Percentiles rank a stretch among this genome's conserved stretches.
phyloP scores from a whole-genome alignment of 1,140 invertebrate genomes.

The Centruroides vittatus region DNA sequence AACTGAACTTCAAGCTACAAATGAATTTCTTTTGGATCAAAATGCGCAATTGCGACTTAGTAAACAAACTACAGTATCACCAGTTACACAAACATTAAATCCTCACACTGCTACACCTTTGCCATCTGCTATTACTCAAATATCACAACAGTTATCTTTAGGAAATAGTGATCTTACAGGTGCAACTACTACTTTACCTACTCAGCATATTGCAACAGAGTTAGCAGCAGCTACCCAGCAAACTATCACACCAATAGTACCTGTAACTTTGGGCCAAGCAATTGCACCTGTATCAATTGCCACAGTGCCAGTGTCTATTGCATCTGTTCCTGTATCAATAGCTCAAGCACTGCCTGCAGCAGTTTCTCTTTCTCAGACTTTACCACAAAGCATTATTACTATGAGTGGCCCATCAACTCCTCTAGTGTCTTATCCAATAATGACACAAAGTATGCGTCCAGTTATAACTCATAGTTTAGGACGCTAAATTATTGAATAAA shows the following conservation, averaged over 20 bases:
- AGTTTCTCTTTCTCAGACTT: conserved; percentile 15
- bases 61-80: not conserved
- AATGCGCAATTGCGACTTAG: conserved; percentile 48
- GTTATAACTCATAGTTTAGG: conserved; percentile 20
- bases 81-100: not conserved
- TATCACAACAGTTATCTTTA: too few species aligned
- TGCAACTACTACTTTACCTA: too few species aligned
- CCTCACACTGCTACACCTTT: not conserved
- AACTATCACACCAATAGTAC: conserved; percentile 22
- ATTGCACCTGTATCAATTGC: conserved; percentile 28
- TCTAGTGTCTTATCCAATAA: conserved; percentile 53
- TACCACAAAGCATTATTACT: conserved; percentile 17
- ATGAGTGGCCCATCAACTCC: conserved; percentile 33
- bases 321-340: conserved; percentile 27
- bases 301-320: conserved; percentile 21
- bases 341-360: conserved; percentile 29
- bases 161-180: too few species aligned
- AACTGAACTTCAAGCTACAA: conserved; percentile 54
- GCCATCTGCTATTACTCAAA: too few species aligned
- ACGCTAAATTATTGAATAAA: not conserved
- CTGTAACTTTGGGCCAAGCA: conserved; percentile 7
- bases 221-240: conserved; percentile 2
- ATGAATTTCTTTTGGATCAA: conserved; percentile 62
- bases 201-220: conserved; percentile 26
- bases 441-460: conserved; percentile 39